Conservation (phyloP, 2,113 vertebrate genomes). For the Sigmodon hispidus region DNA sequence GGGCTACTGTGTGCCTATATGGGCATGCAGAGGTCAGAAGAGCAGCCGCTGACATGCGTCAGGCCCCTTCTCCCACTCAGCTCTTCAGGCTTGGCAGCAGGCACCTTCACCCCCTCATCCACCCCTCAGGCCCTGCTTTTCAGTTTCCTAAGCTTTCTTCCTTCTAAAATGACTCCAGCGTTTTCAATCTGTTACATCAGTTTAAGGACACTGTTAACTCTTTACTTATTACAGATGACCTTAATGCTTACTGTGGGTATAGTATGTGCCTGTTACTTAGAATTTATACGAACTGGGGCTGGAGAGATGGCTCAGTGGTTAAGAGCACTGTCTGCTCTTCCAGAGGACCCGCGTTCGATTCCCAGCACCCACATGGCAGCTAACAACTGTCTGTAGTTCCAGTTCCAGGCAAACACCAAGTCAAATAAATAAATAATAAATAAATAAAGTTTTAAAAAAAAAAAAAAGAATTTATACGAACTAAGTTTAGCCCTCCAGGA, state of each 20-base stretch:
- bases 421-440: no score
- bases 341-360: no score
- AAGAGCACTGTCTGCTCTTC: no score
- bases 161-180: slow-evolving; percentile 3
- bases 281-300: neutral
- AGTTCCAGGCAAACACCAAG: no score
- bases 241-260: neutral
- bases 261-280: neutral
- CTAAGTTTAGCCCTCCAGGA: neutral
- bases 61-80: neutral
- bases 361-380: no score
- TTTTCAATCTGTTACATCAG: neutral
- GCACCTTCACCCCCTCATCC: neutral
- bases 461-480: neutral
- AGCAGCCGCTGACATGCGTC: rapidly evolving
- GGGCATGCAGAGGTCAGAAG: neutral
- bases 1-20: no score
- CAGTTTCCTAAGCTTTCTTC: slow-evolving; percentile 39
- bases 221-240: no score
- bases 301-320: no score
- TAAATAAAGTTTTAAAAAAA: no score
- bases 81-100: no score
- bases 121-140: neutral
- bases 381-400: no score
- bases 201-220: slow-evolving; percentile 47